Evolutionary conservation across 2,113 vertebrate genomes (phyloP).

Genomic region (Embiotoca jacksoni): DNA sequence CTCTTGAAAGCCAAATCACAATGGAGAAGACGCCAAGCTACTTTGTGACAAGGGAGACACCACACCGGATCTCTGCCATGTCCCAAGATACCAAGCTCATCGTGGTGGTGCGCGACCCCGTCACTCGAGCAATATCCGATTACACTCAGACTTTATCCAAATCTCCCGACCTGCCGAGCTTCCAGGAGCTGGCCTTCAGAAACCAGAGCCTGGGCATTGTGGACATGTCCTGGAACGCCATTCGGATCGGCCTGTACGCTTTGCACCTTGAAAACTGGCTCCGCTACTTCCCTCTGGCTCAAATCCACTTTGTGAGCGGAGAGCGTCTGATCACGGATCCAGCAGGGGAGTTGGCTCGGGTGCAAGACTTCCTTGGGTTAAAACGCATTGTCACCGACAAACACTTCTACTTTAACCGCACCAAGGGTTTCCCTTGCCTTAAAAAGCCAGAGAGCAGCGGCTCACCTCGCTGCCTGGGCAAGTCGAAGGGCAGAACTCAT

Average conservation of each 20-base stretch:
- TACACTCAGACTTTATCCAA: constrained; percentile 86
- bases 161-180: constrained; percentile 93
- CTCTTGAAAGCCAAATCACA: constrained; percentile 91
- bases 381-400: constrained; percentile 93
- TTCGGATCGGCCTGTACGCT: constrained; percentile 93
- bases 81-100: constrained; percentile 91
- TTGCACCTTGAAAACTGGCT: constrained; percentile 95
- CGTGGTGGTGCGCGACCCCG: constrained; percentile 90
- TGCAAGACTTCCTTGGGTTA: constrained; percentile 95
- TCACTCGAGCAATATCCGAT: constrained; percentile 82
- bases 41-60: constrained; percentile 92
- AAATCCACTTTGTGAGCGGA: constrained; percentile 95
- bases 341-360: constrained; percentile 90
- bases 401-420: constrained; percentile 98
- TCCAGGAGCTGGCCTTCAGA: constrained; percentile 92
- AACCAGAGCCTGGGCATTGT: constrained; percentile 92
- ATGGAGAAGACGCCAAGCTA: constrained; percentile 97
- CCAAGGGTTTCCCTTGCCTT: constrained; percentile 95
- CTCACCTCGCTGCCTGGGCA: constrained; percentile 92
- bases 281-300: constrained; percentile 91
- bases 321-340: constrained; percentile 94
- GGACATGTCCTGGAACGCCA: constrained; percentile 93
- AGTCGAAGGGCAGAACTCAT: constrained; percentile 94
- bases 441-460: constrained; percentile 89
- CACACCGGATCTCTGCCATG: constrained; percentile 90